Evolutionary conservation across 2,113 vertebrate species (phyloP), one percentile per base, ranked within the genome.

Genomic region (Gobius niger): DNA sequence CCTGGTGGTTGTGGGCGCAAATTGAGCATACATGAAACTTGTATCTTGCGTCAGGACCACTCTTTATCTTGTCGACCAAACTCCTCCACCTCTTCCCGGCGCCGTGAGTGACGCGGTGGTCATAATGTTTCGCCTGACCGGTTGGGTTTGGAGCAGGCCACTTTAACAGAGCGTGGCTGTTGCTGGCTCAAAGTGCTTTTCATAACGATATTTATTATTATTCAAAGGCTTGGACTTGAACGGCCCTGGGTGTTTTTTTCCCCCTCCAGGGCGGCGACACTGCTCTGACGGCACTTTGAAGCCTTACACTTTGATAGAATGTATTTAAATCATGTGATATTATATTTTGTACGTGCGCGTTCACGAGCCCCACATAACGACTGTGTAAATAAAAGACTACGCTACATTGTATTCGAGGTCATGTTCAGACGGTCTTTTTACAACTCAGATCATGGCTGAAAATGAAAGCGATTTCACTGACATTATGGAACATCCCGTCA

Each of bases 271-370:
- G 24, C 24, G 24, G 68, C 68, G 24, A 44, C 46, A 44, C 19
- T 14, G 19, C 24, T 15, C 44, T 44, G 24, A 41, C 65, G 46
- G 54, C 63, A 60, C 67, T 77, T 52, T 46, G 62, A 4, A 40
- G 76, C 63, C 16, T 52, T 72, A 51, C 56, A 49, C 51, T 76
- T 79, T 78, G 66, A 76, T 72, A 67, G 69, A 85, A 77, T 47
- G 67, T 81, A 78, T 81, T 57, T 76, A 72, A 82, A 84, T 70
- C 40, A 19, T 86, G 76, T 89, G 68, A 88, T 88, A 54, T 54
- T 54, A 87, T 89, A 88, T 90, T 90, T 91, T 89, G 82, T 90
- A 88, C 85, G 84, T 88, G 78, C 82, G 68, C 70, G 67, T 87
- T 68, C 65, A 76, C 42, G 57, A 77, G 62, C 78, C 63, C 66